Evolutionary conservation across 2,888 invertebrate genomes (phyloP).

Genomic region (Drosophila prostipennis): DNA sequence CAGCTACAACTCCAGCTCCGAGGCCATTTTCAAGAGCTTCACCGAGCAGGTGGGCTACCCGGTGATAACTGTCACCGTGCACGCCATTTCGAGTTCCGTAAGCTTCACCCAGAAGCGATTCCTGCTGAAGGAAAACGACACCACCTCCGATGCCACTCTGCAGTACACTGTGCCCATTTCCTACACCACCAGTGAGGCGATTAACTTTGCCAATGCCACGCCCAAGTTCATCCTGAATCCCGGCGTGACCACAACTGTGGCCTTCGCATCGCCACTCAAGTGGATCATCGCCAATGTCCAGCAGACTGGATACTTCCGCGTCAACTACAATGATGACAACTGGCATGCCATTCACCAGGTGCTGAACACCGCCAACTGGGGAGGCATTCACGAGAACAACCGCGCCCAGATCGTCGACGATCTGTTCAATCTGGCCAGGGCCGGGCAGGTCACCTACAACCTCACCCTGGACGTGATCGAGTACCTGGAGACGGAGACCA

Average conservation of each 20-base stretch:
- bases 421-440: slow-evolving; percentile 89
- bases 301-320: slow-evolving; percentile 86
- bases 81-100: slow-evolving; percentile 47
- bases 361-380: slow-evolving; percentile 52
- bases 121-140: slow-evolving; percentile 70
- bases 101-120: slow-evolving; percentile 80
- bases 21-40: slow-evolving; percentile 85
- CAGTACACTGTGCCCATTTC: slow-evolving; percentile 81
- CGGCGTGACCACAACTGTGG: background rate
- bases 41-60: slow-evolving; percentile 89
- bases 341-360: slow-evolving; percentile 85
- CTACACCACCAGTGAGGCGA: slow-evolving; percentile 71
- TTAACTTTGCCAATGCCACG: slow-evolving; percentile 63
- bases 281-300: slow-evolving; percentile 83
- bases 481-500: slow-evolving; percentile 88
- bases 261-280: slow-evolving; percentile 5
- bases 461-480: slow-evolving; percentile 88
- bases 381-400: slow-evolving; percentile 87
- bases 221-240: slow-evolving; percentile 71
- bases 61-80: slow-evolving; percentile 85
- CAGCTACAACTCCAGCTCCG: slow-evolving; percentile 66
- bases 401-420: slow-evolving; percentile 93
- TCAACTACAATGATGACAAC: slow-evolving; percentile 88
- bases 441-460: slow-evolving; percentile 86
- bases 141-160: slow-evolving; percentile 54